Base-by-base conservation (phyloP, 2,888 invertebrate species). In the Dasypogon diadema region DNA sequence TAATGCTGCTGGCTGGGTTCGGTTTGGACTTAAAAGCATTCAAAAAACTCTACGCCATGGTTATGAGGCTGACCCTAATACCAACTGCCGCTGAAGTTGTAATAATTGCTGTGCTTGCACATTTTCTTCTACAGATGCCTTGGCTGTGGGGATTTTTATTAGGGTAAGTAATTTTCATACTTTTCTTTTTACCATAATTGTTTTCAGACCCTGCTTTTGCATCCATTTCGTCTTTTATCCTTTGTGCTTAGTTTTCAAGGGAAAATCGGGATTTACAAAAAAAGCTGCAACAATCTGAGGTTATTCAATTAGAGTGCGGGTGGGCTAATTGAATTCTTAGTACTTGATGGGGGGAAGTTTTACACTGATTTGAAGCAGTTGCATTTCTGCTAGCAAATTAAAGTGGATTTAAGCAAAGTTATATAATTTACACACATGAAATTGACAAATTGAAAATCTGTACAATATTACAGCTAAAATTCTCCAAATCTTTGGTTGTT, bases 1-100 rank as follows among this genome's bases (percentile, higher is more conserved):
- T 92, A 75, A 87, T 92, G 83, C 85, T 90, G 14, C 85, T 91
- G 77, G 91, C 91, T 72, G 91, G 92, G 0, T 83, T 92, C 16
- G 91, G 91, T 0, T 84, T 92, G 18, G 90, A 92, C 82, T 88
- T 89, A 1, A 83, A 82, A 37, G 89, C 90, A 1, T 85, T 92
- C 76, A 86, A 85, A 78, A 87, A 87, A 75, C 84, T 91, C 42
- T 89, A 89, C 80, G 82, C 86, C 34, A 87, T 88, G 83, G 87
- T 89, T 14, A 78, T 90, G 26, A 85, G 89, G 14, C 84, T 91
- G 70, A 89, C 91, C 6, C 84, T 90, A 78, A 80, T 88, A 75
- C 91, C 92, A 2, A 91, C 91, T 56, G 81, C 90, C 5, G 85
- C 84, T 2, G 92, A 92, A 85, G 88, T 90, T 30, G 78, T 87